Percentiles rank a stretch among this genome's conserved stretches.
phyloP scores from a whole-genome alignment of 30 jellyfish, hydroid and myxozoan species.

The Aurelia sp. region DNA sequence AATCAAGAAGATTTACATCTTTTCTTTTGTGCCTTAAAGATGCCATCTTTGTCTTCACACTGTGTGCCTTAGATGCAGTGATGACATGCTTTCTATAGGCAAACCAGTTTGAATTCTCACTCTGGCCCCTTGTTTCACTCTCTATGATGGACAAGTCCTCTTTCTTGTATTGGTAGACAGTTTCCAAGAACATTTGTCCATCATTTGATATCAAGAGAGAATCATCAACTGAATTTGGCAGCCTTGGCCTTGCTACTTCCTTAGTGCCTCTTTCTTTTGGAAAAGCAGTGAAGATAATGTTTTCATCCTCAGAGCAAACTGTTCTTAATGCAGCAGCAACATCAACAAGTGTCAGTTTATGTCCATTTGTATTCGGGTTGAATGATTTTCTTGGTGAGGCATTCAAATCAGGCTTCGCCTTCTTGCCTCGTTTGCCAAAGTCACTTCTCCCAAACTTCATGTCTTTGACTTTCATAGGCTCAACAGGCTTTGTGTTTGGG shows the following conservation, averaged over 20 bases:
- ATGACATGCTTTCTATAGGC: constrained; percentile 26
- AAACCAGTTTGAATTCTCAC: constrained; percentile 47
- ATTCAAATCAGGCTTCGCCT: constrained; percentile 49
- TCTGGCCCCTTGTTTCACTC: constrained; percentile 49
- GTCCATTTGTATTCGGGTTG: constrained; percentile 19
- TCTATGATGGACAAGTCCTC: constrained; percentile 16
- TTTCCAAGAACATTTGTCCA: constrained; percentile 2
- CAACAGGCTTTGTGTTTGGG: no score
- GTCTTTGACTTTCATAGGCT: constrained; percentile 6
- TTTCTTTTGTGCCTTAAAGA: constrained; percentile 21
- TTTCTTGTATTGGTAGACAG: background rate
- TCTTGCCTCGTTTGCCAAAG: background rate
- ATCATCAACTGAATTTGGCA: constrained; percentile 13
- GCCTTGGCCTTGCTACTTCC: constrained; percentile 19
- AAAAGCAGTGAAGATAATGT: constrained; percentile 50
- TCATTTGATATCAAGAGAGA: background rate
- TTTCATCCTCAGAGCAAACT: constrained; percentile 24
- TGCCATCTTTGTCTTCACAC: constrained; percentile 15
- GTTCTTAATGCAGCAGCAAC: constrained; percentile 34
- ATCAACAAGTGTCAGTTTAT: constrained; percentile 22
- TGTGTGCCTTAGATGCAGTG: constrained; percentile 66
- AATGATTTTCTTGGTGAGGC: constrained; percentile 23
- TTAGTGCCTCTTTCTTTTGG: background rate
- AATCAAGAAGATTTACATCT: constrained; percentile 8
- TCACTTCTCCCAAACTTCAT: constrained; percentile 4